phyloP scores from a whole-genome alignment of 2,888 invertebrate genomes.

The Leucophenga montana region DNA sequence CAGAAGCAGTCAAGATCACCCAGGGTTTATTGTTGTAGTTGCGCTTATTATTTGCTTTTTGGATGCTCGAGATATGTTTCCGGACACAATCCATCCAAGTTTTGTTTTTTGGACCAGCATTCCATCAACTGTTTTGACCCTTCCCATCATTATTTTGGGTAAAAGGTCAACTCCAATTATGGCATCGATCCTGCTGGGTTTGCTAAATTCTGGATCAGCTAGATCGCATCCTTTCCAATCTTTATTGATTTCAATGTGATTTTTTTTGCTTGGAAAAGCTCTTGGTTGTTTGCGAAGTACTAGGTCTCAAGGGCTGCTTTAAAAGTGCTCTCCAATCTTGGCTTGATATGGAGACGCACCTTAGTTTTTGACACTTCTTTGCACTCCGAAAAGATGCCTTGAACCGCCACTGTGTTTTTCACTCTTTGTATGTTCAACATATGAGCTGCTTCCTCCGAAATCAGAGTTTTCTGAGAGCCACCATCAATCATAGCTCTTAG shows the following conservation, averaged over 20 bases:
- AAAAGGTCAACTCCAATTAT: not conserved
- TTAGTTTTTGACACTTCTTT: not conserved
- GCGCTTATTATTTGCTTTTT: not conserved
- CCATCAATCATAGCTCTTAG: conserved; percentile 18
- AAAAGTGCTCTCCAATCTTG: too few species aligned
- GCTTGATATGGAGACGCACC: too few species aligned
- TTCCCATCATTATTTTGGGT: not conserved
- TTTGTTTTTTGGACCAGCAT: not conserved
- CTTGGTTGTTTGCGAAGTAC: too few species aligned
- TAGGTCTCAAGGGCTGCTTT: not conserved
- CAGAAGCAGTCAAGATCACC: too few species aligned
- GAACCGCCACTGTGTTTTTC: not conserved
- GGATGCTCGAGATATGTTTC: not conserved
- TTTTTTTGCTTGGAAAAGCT: too few species aligned
- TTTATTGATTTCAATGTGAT: not conserved
- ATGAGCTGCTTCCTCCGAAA: conserved; percentile 21
- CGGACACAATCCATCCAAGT: not conserved
- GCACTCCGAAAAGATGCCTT: not conserved
- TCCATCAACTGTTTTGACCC: not conserved
- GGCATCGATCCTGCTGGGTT: not conserved
- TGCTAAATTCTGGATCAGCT: not conserved
- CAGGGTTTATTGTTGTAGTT: conserved; percentile 4
- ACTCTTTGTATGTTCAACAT: not conserved
- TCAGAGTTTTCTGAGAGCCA: conserved; percentile 12
- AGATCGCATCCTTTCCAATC: not conserved